Conservation (phyloP, 1,140 invertebrate genomes). For the Carposina sasakii region DNA sequence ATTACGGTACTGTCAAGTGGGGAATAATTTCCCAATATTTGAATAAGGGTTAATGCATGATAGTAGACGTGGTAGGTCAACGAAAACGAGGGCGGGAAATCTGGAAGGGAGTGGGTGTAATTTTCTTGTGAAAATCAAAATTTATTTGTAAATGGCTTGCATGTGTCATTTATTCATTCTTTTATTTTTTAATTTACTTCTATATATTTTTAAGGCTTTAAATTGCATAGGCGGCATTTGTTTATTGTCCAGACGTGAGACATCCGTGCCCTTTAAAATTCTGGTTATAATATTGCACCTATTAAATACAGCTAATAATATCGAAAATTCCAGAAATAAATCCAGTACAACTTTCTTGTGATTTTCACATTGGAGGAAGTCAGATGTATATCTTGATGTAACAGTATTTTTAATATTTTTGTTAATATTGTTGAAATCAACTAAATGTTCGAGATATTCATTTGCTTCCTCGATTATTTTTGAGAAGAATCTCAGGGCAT, state of each 20-base stretch:
- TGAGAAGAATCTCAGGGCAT: constrained; percentile 11
- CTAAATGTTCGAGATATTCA: constrained; percentile 12
- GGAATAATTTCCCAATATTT: too few relatives aligned
- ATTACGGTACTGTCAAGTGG: too few relatives aligned
- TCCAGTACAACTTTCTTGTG: constrained; percentile 1
- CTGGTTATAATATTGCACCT: constrained; percentile 5
- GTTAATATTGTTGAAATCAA: not conserved
- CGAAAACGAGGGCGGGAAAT: too few relatives aligned
- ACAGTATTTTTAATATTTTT: constrained; percentile 1
- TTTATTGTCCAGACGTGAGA: not conserved
- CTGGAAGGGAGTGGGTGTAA: too few relatives aligned
- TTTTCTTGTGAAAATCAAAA: too few relatives aligned
- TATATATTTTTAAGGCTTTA: not conserved
- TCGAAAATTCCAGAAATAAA: too few relatives aligned
- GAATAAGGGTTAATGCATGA: too few relatives aligned
- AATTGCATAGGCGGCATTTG: not conserved
- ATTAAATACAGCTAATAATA: too few relatives aligned
- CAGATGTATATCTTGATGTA: constrained; percentile 6
- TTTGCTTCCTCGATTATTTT: constrained; percentile 9
- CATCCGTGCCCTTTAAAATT: constrained; percentile 9
- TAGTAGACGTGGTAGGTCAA: too few relatives aligned
- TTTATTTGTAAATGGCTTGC: too few relatives aligned
- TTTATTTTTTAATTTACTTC: constrained; percentile 11
- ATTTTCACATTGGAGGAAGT: not conserved
- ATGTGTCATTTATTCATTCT: not conserved